These are phyloP conservation scores for Theodoxus fluviatilis DNA, from an alignment of 2,888 invertebrate genomes.

Conservation along the genomic window DNA sequence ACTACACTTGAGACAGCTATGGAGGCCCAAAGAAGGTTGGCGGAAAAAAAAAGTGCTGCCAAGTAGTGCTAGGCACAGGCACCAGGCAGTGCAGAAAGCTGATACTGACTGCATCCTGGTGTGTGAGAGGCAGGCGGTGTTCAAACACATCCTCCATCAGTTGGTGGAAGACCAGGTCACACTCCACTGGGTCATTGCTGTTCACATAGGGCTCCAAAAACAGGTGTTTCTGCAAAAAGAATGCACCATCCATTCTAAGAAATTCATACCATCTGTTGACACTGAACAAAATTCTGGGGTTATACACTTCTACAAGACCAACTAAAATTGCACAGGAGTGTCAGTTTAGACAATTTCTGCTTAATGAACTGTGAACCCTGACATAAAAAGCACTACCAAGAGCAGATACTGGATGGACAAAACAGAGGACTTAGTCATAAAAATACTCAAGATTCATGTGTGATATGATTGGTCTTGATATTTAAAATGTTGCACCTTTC, in stretches of 20 bases:
- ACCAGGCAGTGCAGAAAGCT: no score
- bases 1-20: no score
- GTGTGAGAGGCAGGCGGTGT: constrained; percentile 89
- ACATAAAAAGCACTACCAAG: no score
- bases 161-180: constrained; percentile 92
- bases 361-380: neutral
- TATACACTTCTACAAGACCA: neutral
- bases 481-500: no score
- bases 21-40: no score
- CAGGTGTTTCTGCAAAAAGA: constrained; percentile 73
- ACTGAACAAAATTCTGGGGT: neutral
- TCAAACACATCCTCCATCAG: constrained; percentile 87
- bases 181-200: constrained; percentile 85
- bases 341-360: no score
- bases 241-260: neutral
- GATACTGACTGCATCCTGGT: constrained; percentile 86
- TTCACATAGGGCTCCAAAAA: constrained; percentile 83
- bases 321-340: no score
- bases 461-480: no score
- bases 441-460: neutral
- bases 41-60: no score
- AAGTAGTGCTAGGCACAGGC: no score
- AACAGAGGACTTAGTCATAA: neutral
- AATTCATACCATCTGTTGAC: neutral
- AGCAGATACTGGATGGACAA: no score